Conservation (phyloP, 2,797 vertebrate species). For the Intellagama lesueurii region DNA sequence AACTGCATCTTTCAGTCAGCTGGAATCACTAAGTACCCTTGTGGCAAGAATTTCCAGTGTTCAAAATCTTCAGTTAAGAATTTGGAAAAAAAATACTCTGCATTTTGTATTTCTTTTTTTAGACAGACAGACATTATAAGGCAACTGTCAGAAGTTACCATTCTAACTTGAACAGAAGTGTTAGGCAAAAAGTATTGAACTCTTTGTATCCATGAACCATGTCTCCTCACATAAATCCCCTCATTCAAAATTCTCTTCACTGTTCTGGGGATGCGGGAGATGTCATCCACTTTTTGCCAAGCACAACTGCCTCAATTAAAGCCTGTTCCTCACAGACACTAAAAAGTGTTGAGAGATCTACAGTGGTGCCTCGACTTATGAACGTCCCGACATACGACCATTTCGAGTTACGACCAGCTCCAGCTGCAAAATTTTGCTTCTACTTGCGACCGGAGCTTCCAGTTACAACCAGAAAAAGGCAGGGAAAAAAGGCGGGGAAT, state of each 20-base stretch:
- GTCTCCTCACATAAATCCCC: background rate
- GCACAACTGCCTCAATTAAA: background rate
- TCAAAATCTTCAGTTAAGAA: background rate
- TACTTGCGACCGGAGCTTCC: too few species aligned
- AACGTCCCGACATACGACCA: too few species aligned
- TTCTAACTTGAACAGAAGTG: background rate
- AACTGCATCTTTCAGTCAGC: slow-evolving; percentile 1
- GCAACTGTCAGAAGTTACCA: background rate
- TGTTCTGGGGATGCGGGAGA: background rate
- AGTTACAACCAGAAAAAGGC: too few species aligned
- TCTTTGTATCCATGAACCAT: background rate
- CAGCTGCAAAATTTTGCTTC: too few species aligned
- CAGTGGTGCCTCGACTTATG: too few species aligned
- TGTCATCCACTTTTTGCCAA: background rate
- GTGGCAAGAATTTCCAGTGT: background rate
- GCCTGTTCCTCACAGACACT: too few species aligned
- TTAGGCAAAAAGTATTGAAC: background rate
- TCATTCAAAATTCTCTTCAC: background rate
- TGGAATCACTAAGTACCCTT: background rate
- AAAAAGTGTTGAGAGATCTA: too few species aligned
- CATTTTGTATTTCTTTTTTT: too few species aligned
- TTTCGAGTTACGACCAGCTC: too few species aligned
- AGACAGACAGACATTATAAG: background rate
- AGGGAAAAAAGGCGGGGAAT: too few species aligned
- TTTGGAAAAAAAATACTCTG: too few species aligned